phyloP scores from a whole-genome alignment of 2,888 invertebrate species.

The Agriopis leucophaearia region DNA sequence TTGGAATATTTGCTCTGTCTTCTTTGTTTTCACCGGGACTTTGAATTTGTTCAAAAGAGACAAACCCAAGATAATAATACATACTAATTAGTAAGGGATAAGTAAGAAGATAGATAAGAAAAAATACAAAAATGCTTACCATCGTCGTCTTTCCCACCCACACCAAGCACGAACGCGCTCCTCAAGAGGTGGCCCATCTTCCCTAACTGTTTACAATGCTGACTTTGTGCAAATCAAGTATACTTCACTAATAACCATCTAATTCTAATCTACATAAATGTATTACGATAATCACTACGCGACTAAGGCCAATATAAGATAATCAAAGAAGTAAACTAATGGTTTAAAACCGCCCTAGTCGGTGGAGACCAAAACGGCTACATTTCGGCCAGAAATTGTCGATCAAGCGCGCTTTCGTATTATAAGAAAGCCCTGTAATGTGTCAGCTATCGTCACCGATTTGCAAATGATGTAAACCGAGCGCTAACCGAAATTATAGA shows the following conservation, averaged over 20 bases:
- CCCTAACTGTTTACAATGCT: constrained; percentile 70
- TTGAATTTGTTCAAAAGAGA: not conserved
- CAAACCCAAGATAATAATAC: not conserved
- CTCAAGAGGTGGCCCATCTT: constrained; percentile 80
- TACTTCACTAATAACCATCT: constrained; percentile 59
- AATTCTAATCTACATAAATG: constrained; percentile 50
- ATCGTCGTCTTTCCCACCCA: constrained; percentile 73
- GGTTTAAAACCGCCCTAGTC: constrained; percentile 76
- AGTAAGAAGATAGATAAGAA: not conserved
- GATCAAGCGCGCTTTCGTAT: constrained; percentile 57
- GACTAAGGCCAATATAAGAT: constrained; percentile 50
- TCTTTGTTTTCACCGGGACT: not conserved
- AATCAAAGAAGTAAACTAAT: constrained; percentile 50
- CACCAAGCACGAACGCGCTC: constrained; percentile 74
- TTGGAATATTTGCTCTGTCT: not conserved
- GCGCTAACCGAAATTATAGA: constrained; percentile 81
- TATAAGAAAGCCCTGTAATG: constrained; percentile 70
- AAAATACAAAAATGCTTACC: constrained; percentile 52
- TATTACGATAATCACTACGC: constrained; percentile 45
- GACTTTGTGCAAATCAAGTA: constrained; percentile 74
- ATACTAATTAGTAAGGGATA: not conserved
- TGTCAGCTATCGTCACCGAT: constrained; percentile 70
- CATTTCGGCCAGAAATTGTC: constrained; percentile 72
- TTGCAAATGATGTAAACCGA: constrained; percentile 75
- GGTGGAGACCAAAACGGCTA: constrained; percentile 76